phyloP scores from a whole-genome alignment of 2,888 invertebrate genomes.

The Axea sp. region DNA sequence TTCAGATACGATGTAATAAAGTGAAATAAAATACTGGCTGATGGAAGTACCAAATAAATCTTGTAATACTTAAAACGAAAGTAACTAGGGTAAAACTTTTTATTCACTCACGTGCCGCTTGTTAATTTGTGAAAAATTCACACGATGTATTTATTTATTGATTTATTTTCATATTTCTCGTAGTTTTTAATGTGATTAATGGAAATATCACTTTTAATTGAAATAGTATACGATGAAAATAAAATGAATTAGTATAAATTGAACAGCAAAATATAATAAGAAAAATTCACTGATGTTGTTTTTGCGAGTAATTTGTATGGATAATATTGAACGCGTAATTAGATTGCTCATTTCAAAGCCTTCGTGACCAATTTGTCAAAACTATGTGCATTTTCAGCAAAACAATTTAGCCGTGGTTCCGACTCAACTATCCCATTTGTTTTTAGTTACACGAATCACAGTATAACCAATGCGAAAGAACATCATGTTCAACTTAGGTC shows the following conservation, averaged over 20 bases:
- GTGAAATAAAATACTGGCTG: background rate
- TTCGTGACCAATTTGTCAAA: constrained; percentile 17
- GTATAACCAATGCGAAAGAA: constrained; percentile 2
- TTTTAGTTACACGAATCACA: constrained; percentile 33
- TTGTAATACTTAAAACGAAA: background rate
- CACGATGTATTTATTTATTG: too few relatives aligned
- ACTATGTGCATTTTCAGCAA: constrained; percentile 18
- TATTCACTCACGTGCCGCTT: background rate
- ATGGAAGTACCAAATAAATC: constrained; percentile 3
- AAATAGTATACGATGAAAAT: too few relatives aligned
- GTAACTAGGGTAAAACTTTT: background rate
- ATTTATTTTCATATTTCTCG: too few relatives aligned
- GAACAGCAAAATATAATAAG: too few relatives aligned
- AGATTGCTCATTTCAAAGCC: constrained; percentile 19
- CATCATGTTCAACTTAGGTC: too few relatives aligned
- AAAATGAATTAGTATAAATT: background rate
- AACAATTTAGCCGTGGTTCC: constrained; percentile 18
- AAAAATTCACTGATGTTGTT: constrained; percentile 1
- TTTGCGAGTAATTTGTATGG: background rate
- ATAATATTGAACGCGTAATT: constrained; percentile 13
- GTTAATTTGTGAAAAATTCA: too few relatives aligned
- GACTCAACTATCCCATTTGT: constrained; percentile 22
- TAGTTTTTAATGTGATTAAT: too few relatives aligned
- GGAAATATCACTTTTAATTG: too few relatives aligned
- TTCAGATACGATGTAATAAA: background rate